Conservation (phyloP, 2,797 vertebrate species). For the Xenops minutus region DNA sequence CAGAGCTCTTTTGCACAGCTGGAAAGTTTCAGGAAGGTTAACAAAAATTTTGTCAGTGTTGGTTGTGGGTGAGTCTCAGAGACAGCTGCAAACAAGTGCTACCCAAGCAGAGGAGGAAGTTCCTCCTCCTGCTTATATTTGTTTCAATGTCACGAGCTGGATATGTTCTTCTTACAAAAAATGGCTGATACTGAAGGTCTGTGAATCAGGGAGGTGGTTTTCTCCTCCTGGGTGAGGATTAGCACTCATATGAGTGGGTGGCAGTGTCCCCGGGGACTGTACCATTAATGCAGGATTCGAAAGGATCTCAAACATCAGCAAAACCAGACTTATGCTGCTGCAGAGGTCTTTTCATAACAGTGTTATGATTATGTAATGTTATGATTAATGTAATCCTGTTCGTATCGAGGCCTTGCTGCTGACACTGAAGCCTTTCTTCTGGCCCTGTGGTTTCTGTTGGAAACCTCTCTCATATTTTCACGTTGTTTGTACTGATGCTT, state of each 20-base stretch:
- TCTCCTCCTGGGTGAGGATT: not conserved
- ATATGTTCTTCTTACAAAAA: not conserved
- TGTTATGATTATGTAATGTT: not conserved
- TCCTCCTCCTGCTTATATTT: not conserved
- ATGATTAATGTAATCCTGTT: not conserved
- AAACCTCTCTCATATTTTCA: not conserved
- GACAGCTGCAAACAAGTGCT: not conserved
- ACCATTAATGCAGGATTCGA: not conserved
- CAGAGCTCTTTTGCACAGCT: not conserved
- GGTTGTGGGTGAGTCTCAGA: not conserved
- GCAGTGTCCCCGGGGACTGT: not conserved
- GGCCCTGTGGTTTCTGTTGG: not conserved
- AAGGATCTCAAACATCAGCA: not conserved
- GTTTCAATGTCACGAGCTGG: not conserved
- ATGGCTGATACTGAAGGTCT: not conserved
- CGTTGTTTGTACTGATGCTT: not conserved
- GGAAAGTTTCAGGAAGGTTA: not conserved
- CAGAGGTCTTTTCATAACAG: not conserved
- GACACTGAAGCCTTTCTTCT: not conserved
- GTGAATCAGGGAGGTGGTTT: not conserved
- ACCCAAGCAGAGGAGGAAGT: not conserved
- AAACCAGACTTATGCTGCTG: not conserved
- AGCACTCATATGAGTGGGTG: not conserved
- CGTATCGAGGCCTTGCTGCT: not conserved
- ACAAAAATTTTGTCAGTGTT: not conserved